Evolutionary conservation across 2,888 invertebrate genomes (phyloP), one percentile per base, ranked within the genome.

Genomic region (Tetranychus truncatus): DNA sequence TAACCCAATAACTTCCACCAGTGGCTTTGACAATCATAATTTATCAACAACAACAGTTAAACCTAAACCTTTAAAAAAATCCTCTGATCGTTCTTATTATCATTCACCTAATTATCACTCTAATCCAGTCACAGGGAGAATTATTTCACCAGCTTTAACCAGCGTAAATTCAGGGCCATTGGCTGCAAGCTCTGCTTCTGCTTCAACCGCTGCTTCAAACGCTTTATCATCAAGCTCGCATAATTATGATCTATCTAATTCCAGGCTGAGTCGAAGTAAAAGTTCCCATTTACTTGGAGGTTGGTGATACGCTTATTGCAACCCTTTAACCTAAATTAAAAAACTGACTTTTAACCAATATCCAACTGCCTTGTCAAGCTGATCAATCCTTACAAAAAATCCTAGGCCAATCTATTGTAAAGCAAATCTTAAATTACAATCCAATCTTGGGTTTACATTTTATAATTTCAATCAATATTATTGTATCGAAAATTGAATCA

Each of bases 201-300:
- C 55, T 55, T 55, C 55, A 55, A 55, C 55, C 55, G 55, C 15
- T 55, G 55, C 55, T 55, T 55, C 55, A 55, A 55, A 55, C 15
- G 55, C 55, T 55, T 55, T 55, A 55, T 55, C 55, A 55, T 55
- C 55, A 55, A 15, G 55, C 55, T 55, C 15, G 15, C 9, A 55
- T 55, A 15, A 55, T 55, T 15, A 55, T 55, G 55, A 55, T 55
- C 15, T 55, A 55, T 55, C 55, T 55, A 55, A 55, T 55, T 55
- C 55, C 55, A 55, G 55, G 55, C 55, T 69, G 21, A 45, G 34
- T 45, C 72, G 72, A 69, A 76, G 76, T 72, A 76, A 75, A 74
- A 77, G 77, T 46, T 75, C 77, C 24, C 77, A 76, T 74, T 66
- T 66, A 21, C 74, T 77, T 34, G 76, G 75, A 69, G 74, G 66